phyloP scores from a whole-genome alignment of 2,797 vertebrate species.

The Crossoptilon crossoptilon region DNA sequence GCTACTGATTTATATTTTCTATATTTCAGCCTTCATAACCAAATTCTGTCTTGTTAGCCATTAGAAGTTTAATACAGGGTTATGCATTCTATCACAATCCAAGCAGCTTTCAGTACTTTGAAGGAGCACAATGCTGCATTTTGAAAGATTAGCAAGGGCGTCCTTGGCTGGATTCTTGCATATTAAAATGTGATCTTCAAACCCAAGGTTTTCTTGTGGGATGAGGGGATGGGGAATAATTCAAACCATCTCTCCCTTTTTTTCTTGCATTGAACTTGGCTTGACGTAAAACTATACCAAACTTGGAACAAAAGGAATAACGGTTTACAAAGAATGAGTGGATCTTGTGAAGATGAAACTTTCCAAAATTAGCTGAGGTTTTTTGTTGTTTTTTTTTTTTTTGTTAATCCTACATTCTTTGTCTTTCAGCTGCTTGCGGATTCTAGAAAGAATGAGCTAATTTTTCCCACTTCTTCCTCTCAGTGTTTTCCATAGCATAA shows the following conservation, averaged over 20 bases:
- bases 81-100: not conserved
- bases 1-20: slow-evolving; percentile 57
- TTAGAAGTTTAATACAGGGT: slow-evolving; percentile 45
- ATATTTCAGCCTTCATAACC: slow-evolving; percentile 29
- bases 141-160: slow-evolving; percentile 47
- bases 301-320: slow-evolving; percentile 31
- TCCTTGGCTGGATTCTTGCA: slow-evolving; percentile 63
- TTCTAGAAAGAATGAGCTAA: slow-evolving; percentile 23
- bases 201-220: not conserved
- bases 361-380: slow-evolving; percentile 56
- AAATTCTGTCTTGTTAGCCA: slow-evolving; percentile 30
- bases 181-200: slow-evolving; percentile 59
- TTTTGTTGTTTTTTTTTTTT: not conserved
- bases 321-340: slow-evolving; percentile 34
- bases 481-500: not conserved
- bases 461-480: slow-evolving; percentile 21
- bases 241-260: not conserved
- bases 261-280: not conserved
- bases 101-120: slow-evolving; percentile 39
- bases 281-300: slow-evolving; percentile 17
- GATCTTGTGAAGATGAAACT: slow-evolving; percentile 44
- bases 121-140: slow-evolving; percentile 49
- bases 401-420: not conserved
- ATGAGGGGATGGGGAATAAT: slow-evolving; percentile 20
- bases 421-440: slow-evolving; percentile 34